Percentiles rank a stretch among this genome's conserved stretches.
phyloP scores from a whole-genome alignment of 2,797 vertebrate species.

The Micromesistius poutassou region DNA sequence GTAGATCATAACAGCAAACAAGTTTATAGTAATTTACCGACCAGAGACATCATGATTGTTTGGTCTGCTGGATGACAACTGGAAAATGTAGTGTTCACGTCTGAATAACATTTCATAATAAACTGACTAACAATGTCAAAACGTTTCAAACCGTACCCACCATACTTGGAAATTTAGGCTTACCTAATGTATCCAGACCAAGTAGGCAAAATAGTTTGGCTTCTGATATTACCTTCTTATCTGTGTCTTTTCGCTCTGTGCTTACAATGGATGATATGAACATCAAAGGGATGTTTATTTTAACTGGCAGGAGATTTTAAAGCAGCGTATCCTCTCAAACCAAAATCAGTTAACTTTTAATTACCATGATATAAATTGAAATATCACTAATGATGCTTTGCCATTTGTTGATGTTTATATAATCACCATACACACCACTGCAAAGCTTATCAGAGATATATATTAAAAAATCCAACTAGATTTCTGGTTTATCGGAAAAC shows the following conservation, averaged over 20 bases:
- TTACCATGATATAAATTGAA: background rate
- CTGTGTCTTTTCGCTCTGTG: background rate
- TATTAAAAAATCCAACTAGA: no score
- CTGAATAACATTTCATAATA: constrained; percentile 3
- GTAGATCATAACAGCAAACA: background rate
- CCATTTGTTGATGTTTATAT: background rate
- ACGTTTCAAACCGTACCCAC: no score
- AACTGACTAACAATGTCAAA: background rate
- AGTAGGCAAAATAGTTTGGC: background rate
- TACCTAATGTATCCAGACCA: background rate
- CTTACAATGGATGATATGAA: constrained; percentile 1
- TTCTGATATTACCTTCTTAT: background rate
- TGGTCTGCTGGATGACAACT: background rate
- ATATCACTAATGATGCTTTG: background rate
- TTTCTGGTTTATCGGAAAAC: background rate
- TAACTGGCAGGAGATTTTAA: background rate
- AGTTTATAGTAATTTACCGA: background rate
- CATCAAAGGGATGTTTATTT: background rate
- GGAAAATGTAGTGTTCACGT: background rate
- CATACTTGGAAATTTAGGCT: background rate
- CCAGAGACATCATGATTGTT: background rate
- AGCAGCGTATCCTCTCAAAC: background rate
- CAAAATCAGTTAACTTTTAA: background rate
- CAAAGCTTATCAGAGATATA: background rate
- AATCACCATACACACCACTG: background rate